Conservation (phyloP, 1,140 invertebrate genomes). For the Drosophila parabipectinata region DNA sequence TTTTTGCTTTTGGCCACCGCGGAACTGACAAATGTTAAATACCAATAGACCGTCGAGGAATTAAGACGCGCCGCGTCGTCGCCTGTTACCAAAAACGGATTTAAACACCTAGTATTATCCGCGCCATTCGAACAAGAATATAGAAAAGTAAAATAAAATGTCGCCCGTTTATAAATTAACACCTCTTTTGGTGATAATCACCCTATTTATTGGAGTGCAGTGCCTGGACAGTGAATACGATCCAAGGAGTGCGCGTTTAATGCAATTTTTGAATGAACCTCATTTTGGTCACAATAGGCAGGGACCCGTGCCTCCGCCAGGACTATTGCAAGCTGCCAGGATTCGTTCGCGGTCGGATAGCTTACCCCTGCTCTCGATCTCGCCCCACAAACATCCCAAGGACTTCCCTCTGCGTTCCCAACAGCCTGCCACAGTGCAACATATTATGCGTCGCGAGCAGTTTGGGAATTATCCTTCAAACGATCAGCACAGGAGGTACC, state of each 20-base stretch:
- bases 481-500: conserved; percentile 37
- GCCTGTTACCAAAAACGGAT: conserved; percentile 35
- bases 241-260: conserved; percentile 45
- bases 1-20: conserved; percentile 68
- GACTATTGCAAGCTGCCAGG: conserved; percentile 8
- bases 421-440: conserved; percentile 41
- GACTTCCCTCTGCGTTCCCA: conserved; percentile 20
- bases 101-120: conserved; percentile 17
- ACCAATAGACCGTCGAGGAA: conserved; percentile 63
- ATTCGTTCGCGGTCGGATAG: conserved; percentile 48
- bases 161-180: conserved; percentile 17
- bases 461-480: conserved; percentile 12
- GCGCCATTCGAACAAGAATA: background rate
- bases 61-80: conserved; percentile 41
- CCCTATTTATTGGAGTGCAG: conserved; percentile 34
- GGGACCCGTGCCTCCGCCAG: conserved; percentile 6
- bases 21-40: conserved; percentile 62
- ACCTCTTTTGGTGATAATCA: conserved; percentile 16
- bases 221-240: conserved; percentile 7
- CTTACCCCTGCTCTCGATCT: conserved; percentile 13
- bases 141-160: conserved; percentile 33
- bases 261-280: conserved; percentile 62
- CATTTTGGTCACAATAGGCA: conserved; percentile 45
- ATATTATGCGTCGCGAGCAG: conserved; percentile 60
- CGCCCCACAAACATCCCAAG: conserved; percentile 19